phyloP scores from a whole-genome alignment of 2,113 vertebrate species.

The Gulo gulo region DNA sequence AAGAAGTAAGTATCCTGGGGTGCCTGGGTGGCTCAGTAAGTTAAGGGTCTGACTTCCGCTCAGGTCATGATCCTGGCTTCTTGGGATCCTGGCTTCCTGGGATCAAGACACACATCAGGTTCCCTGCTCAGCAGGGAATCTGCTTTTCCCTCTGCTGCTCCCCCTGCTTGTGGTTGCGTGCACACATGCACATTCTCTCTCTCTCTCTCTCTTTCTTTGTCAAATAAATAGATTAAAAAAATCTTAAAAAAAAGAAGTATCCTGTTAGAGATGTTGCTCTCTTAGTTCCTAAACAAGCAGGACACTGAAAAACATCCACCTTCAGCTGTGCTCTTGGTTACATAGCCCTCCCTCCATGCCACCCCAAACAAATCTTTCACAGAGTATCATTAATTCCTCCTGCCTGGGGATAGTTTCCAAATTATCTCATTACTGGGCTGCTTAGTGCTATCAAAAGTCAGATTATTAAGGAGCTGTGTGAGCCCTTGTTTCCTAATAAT shows the following conservation, averaged over 20 bases:
- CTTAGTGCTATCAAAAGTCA: slow-evolving; percentile 48
- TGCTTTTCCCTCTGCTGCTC: too few species aligned
- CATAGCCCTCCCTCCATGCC: neutral
- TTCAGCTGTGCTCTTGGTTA: neutral
- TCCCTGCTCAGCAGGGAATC: too few species aligned
- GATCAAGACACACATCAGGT: too few species aligned
- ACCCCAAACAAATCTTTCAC: neutral
- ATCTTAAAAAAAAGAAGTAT: neutral
- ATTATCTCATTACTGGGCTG: slow-evolving; percentile 49
- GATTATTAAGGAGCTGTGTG: slow-evolving; percentile 51
- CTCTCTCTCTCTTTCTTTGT: too few species aligned
- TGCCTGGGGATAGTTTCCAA: neutral
- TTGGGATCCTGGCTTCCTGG: too few species aligned
- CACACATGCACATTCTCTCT: too few species aligned
- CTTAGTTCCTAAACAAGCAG: slow-evolving; percentile 29
- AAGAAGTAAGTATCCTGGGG: neutral
- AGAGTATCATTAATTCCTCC: slow-evolving; percentile 5
- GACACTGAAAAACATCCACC: neutral
- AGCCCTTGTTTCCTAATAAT: slow-evolving; percentile 50
- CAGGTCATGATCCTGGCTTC: too few species aligned
- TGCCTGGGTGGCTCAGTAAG: too few species aligned
- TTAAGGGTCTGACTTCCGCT: too few species aligned
- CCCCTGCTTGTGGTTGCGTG: too few species aligned
- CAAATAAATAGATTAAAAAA: too few species aligned
- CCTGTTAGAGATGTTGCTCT: slow-evolving; percentile 31